Base-by-base conservation (phyloP, 2,888 invertebrate genomes). In the Leucophenga montana region DNA sequence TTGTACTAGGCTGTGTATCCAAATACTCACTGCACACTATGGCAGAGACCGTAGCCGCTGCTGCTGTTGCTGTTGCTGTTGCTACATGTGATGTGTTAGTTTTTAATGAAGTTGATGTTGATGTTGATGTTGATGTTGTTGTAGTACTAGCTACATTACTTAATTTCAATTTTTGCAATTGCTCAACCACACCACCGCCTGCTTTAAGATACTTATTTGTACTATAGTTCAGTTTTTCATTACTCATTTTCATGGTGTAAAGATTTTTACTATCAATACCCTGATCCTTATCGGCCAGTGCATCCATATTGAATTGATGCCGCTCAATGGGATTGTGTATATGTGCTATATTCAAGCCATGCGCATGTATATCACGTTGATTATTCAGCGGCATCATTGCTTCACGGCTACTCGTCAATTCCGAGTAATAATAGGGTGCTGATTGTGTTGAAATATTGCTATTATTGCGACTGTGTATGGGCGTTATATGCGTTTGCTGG, bases 391-490 rank as follows among this genome's bases (percentile, higher is more conserved):
- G 77, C 2, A 79, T 76, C 90, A 92, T 65, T 92, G 90, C 77
- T 87, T 82, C 81, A 1, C 79, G 74, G 59, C 79, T 81, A 64
- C 77, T 82, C 4, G 71, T 73, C 14, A 84, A 54, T 62, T 96
- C 96, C 0, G 96, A 95, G 86, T 96, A 96, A 84, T 96, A 96
- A 84, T 96, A 96, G 0, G 96, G 95, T 44, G 95, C 95, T 68
- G 93, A 91, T 73, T 93, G 92, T 75, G 92, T 92, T 18, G 90
- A 90, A n/a, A 88, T 85, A 67, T 88, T 89, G 74, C 92, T 92
- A 80, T 92, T 92, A 80, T 92, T 92, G 71, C 92, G 90, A 78
- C 92, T 92, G 75, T 92, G 92, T 76, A 91, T 89, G 3, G 91
- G 90, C 22, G 90, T 90, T 18, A 78, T 68, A 14, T 72, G 75